Base-by-base conservation (phyloP, 1,140 invertebrate species). In the Ceratina calcarata region DNA sequence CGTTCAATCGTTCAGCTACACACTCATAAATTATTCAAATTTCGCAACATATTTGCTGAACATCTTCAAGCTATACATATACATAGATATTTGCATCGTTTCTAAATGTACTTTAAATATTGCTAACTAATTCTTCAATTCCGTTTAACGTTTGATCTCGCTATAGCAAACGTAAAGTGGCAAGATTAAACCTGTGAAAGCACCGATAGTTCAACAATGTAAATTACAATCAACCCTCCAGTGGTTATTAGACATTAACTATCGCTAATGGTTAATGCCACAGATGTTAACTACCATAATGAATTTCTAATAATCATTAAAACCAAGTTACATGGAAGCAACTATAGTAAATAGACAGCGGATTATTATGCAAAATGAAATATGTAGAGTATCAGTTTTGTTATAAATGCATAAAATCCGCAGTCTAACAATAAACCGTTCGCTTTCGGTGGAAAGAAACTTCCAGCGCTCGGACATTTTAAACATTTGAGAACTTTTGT, bases 401-500 rank as follows among this genome's bases (percentile, higher is more conserved):
- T 32, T 32, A 32, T 32, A 32, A 32, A 1, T 32, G 27, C 27
- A 32, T 32, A 32, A 32, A 32, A 32, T 32, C 27, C 27, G 24
- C 66, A 12, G 57, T 22, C 20, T 3, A 20, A 15, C 24, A 79
- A 32, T 4, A 60, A 55, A 68, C 1, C 49, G 58, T 71, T 37
- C 65, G 20, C 49, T 78, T 77, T 27, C 61, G 22, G 32, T n/a
- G 67, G 67, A 70, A 75, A 73, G 64, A 70, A 82, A 72, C 81
- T 86, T 84, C 85, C 77, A 87, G 78, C 81, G 81, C 78, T 67
- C 74, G 75, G 74, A 78, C 53, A 18, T 80, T 57, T 15, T 71
- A 71, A 80, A 86, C 64, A 58, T 75, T 76, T 68, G 79, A 84
- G 75, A 58, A 79, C 70, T 32, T 74, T 84, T n/a, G 37, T 49